Conservation (phyloP, 2,113 vertebrate species). For the Cyprinodon brontotheroides region DNA sequence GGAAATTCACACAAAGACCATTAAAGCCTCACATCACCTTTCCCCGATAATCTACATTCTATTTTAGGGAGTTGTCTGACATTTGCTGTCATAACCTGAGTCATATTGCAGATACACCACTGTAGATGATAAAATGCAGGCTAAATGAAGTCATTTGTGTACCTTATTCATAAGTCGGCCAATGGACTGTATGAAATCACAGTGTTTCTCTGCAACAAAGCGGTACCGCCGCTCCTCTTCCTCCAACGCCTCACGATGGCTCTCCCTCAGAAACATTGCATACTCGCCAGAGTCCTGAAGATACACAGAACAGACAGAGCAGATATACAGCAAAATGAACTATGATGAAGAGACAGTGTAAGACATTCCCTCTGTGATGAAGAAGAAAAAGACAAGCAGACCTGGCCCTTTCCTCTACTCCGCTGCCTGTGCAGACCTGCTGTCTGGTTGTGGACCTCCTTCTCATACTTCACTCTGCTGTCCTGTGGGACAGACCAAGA, state of each 20-base stretch:
- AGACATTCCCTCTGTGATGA: not conserved
- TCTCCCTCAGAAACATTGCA: constrained; percentile 84
- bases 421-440: constrained; percentile 79
- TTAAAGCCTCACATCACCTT: not conserved
- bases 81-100: too few species aligned
- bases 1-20: not conserved
- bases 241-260: constrained; percentile 84
- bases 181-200: constrained; percentile 71
- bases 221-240: constrained; percentile 94
- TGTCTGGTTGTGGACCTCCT: constrained; percentile 84
- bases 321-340: not conserved
- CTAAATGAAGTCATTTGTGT: not conserved
- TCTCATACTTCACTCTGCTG: constrained; percentile 88
- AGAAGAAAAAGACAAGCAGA: constrained; percentile 25
- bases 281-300: constrained; percentile 79
- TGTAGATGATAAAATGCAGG: constrained; percentile 4
- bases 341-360: not conserved
- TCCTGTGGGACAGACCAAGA: constrained; percentile 71
- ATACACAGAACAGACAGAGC: constrained; percentile 7
- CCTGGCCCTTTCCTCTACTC: constrained; percentile 79
- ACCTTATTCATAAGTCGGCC: constrained; percentile 79
- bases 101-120: not conserved
- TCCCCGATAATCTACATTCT: not conserved
- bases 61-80: not conserved
- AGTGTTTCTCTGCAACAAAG: constrained; percentile 95